Base-by-base conservation (phyloP, 2,113 vertebrate genomes). In the Aegypius monachus region DNA sequence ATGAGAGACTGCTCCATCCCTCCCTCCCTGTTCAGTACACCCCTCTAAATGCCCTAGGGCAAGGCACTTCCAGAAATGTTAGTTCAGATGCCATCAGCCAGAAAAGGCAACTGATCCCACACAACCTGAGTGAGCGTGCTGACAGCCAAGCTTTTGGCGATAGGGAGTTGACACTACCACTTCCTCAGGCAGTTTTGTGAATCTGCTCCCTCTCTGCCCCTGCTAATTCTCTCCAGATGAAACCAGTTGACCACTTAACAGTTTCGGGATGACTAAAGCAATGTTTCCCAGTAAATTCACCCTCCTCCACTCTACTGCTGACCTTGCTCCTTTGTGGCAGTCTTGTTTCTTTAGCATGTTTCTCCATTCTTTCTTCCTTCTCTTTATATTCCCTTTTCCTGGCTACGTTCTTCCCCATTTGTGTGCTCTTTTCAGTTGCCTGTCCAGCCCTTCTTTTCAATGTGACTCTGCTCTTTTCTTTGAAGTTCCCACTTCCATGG, bases 181-280 rank as follows among this genome's bases (percentile, higher is more conserved):
- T 94, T 96, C 81, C 92, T 80, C 92, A 62, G 84, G 74, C 90
- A 73, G 52, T 82, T 94, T 90, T 85, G 62, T 80, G 84, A 90
- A 68, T 62, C 66, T 82, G 43, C 87, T 89, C 77, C 52, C 71
- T 14, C 65, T 47, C 43, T 87, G 63, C 7, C 53, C 29, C 78
- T 62, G 68, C 25, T 65, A 40, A 93, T 91, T 75, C 52, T 94
- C 66, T 94, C 89, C 8, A 20, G 40, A 72, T 93, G 66, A 80
- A 90, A 80, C 43, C 67, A 56, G 94, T 38, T 96, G 91, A 90
- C 93, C 90, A n/a, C 81, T 85, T 31, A 65, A 68, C 81, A 95
- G 93, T 97, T 96, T 95, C 78, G 0, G 87, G 75, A 94, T 97
- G 95, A 97, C 92, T 96, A 65, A 75, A 82, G 29, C 53, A 88